Evolutionary conservation across 2,113 vertebrate species (phyloP).

Genomic region (Otus sunia): DNA sequence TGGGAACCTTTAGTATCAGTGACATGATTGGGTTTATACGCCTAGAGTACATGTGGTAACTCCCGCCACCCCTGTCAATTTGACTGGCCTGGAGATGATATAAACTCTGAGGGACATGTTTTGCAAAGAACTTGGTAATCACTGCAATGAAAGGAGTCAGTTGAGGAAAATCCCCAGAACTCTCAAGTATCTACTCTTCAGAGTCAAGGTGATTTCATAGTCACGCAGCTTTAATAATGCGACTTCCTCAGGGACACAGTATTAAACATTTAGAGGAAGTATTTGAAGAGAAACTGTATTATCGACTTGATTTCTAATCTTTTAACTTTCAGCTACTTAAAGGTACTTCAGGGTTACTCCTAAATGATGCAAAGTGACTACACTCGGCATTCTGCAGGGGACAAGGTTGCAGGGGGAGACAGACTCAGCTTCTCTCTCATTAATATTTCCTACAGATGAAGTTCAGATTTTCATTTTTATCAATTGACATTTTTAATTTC

Average conservation of each 20-base stretch:
- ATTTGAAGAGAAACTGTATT: constrained; percentile 27
- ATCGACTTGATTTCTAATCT: constrained; percentile 22
- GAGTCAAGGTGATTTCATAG: constrained; percentile 41
- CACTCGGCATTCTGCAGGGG: neutral
- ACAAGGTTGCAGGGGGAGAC: neutral
- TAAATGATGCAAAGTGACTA: neutral
- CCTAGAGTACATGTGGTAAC: neutral
- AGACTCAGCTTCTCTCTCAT: neutral
- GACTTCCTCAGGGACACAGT: constrained; percentile 18
- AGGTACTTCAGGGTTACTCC: neutral
- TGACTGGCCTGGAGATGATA: neutral
- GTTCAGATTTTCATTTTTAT: neutral
- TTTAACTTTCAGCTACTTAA: constrained; percentile 13
- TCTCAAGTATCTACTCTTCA: neutral
- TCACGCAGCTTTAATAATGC: neutral
- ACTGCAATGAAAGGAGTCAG: neutral
- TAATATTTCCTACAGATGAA: neutral
- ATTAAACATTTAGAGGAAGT: neutral
- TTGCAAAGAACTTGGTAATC: neutral
- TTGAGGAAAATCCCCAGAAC: constrained; percentile 1
- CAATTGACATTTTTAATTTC: neutral
- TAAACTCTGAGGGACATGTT: neutral
- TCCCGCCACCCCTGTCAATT: neutral
- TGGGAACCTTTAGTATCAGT: neutral
- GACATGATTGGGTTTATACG: neutral